These are phyloP conservation scores for Neoascia interrupta DNA, from an alignment of 2,888 invertebrate genomes.

Conservation along the genomic window DNA sequence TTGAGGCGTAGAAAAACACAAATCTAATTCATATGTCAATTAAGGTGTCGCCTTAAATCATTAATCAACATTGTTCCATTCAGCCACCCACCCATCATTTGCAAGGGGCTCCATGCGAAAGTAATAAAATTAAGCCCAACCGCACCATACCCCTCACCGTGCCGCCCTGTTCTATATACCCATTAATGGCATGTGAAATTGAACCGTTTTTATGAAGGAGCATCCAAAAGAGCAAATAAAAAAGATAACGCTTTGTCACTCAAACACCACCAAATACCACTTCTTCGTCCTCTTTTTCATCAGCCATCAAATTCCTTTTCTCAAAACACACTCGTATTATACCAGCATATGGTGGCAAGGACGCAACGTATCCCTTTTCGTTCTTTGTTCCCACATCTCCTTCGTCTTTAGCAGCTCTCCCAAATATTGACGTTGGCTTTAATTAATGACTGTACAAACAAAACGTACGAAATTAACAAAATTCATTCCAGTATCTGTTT, in stretches of 20 bases:
- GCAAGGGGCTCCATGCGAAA: constrained; percentile 27
- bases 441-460: constrained; percentile 70
- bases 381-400: constrained; percentile 47
- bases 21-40: constrained; percentile 59
- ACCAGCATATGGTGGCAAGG: constrained; percentile 42
- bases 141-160: not conserved
- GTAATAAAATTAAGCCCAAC: constrained; percentile 65
- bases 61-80: constrained; percentile 61
- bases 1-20: no score
- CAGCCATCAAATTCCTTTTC: constrained; percentile 47
- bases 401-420: constrained; percentile 62
- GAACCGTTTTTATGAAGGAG: constrained; percentile 66
- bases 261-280: constrained; percentile 52
- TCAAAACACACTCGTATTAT: not conserved
- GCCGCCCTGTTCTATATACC: no score
- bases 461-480: constrained; percentile 70
- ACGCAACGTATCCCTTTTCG: constrained; percentile 47
- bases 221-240: constrained; percentile 66
- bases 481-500: constrained; percentile 68
- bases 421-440: constrained; percentile 70
- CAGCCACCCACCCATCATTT: constrained; percentile 23
- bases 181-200: constrained; percentile 67
- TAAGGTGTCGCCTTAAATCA: constrained; percentile 56
- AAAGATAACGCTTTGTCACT: constrained; percentile 69
- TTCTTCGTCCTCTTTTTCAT: constrained; percentile 34